Conservation (phyloP, 2,888 invertebrate genomes). For the Cerastis rubricosa region DNA sequence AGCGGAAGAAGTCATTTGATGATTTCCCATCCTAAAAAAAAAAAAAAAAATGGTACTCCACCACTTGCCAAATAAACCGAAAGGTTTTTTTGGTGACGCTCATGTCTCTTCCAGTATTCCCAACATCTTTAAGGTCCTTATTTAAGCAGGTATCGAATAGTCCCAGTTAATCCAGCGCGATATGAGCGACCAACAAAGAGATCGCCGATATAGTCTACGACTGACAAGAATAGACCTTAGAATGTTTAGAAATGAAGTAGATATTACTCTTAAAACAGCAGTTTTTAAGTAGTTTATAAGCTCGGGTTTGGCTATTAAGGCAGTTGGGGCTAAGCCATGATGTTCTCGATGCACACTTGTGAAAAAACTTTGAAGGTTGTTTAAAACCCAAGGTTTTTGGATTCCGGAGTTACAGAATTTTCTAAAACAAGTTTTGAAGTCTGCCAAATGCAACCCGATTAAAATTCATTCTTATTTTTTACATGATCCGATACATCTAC, state of each 20-base stretch:
- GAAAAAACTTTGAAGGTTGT: background rate
- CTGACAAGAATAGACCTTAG: conserved; percentile 53
- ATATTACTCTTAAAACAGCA: background rate
- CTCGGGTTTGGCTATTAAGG: background rate
- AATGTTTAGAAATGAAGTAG: conserved; percentile 40
- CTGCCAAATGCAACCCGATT: background rate
- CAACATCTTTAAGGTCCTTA: conserved; percentile 69
- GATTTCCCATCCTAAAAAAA: no score
- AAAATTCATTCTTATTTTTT: background rate
- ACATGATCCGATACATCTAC: background rate
- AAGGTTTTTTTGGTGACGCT: background rate
- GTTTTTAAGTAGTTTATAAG: background rate
- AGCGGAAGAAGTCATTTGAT: no score
- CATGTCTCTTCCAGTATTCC: conserved; percentile 50
- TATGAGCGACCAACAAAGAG: conserved; percentile 86
- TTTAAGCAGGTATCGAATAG: conserved; percentile 82
- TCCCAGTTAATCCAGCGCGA: conserved; percentile 80
- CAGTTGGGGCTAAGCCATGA: background rate
- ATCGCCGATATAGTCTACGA: conserved; percentile 79
- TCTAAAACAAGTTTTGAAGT: background rate
- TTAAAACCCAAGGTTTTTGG: background rate
- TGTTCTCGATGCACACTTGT: background rate
- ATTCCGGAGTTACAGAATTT: background rate
- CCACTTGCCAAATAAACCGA: no score
- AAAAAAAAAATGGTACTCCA: no score